phyloP scores from a whole-genome alignment of 1,140 invertebrate genomes.

The Rhyacophila brunnea region DNA sequence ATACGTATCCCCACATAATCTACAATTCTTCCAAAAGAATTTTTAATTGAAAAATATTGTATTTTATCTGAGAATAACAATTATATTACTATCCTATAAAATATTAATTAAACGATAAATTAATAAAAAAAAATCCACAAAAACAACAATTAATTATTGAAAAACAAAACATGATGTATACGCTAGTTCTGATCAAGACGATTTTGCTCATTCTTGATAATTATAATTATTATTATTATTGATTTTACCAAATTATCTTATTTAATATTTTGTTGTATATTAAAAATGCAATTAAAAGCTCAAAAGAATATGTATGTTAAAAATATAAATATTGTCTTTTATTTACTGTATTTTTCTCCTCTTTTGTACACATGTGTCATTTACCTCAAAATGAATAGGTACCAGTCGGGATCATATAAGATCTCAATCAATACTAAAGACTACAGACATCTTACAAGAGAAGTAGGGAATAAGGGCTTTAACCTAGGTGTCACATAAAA shows the following conservation, averaged over 20 bases:
- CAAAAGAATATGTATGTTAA: constrained; percentile 61
- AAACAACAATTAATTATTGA: constrained; percentile 37
- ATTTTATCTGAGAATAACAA: constrained; percentile 36
- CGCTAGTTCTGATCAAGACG: constrained; percentile 54
- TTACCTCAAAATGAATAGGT: too few species aligned
- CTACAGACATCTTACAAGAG: too few species aligned
- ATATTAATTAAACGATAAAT: constrained; percentile 44
- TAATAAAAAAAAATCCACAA: constrained; percentile 45
- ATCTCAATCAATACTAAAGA: too few species aligned
- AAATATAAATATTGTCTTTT: constrained; percentile 44
- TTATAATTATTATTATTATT: constrained; percentile 56
- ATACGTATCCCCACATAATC: constrained; percentile 35
- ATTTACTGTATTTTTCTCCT: constrained; percentile 10
- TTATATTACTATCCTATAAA: constrained; percentile 35
- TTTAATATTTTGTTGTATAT: constrained; percentile 60
- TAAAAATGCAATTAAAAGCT: constrained; percentile 60
- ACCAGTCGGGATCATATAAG: too few species aligned
- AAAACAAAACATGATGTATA: constrained; percentile 54
- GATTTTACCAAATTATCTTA: constrained; percentile 60
- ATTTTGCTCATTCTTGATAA: constrained; percentile 56
- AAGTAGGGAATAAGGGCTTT: too few species aligned
- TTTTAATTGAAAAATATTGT: constrained; percentile 35
- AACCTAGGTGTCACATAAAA: too few species aligned
- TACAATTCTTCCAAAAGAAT: constrained; percentile 35
- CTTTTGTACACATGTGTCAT: too few species aligned